Evolutionary conservation across 2,888 invertebrate species (phyloP).

Genomic region (Nowickia ferox): DNA sequence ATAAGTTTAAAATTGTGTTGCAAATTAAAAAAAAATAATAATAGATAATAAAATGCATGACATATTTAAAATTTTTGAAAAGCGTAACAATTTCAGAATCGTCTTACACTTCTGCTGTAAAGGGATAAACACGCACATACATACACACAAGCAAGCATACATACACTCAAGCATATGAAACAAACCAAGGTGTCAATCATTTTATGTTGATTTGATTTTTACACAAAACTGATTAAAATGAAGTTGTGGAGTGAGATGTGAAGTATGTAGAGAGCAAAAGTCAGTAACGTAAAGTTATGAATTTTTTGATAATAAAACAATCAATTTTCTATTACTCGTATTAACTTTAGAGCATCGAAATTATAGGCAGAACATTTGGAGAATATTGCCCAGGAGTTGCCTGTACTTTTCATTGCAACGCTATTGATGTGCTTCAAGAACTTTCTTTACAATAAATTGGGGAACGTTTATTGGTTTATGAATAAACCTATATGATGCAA

Average conservation of each 20-base stretch:
- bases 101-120: constrained; percentile 10
- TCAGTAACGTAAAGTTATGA: constrained; percentile 17
- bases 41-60: constrained; percentile 43
- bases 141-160: constrained; percentile 8
- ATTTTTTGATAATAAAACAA: too few relatives aligned
- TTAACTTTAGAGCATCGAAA: too few relatives aligned
- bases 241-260: constrained; percentile 7
- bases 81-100: constrained; percentile 63
- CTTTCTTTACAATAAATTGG: too few relatives aligned
- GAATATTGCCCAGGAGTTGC: too few relatives aligned
- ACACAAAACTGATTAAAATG: constrained; percentile 60
- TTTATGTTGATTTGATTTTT: constrained; percentile 73
- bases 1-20: constrained; percentile 11
- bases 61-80: constrained; percentile 63
- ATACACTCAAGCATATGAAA: constrained; percentile 47
- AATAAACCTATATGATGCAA: too few relatives aligned
- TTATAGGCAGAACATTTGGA: too few relatives aligned
- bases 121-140: constrained; percentile 9
- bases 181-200: constrained; percentile 76
- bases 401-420: too few relatives aligned
- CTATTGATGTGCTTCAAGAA: too few relatives aligned
- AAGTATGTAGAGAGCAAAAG: not conserved
- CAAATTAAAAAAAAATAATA: not conserved
- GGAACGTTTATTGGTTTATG: too few relatives aligned
- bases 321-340: too few relatives aligned